Conservation (phyloP, 2,113 vertebrate species). For the Donacobius atricapilla region DNA sequence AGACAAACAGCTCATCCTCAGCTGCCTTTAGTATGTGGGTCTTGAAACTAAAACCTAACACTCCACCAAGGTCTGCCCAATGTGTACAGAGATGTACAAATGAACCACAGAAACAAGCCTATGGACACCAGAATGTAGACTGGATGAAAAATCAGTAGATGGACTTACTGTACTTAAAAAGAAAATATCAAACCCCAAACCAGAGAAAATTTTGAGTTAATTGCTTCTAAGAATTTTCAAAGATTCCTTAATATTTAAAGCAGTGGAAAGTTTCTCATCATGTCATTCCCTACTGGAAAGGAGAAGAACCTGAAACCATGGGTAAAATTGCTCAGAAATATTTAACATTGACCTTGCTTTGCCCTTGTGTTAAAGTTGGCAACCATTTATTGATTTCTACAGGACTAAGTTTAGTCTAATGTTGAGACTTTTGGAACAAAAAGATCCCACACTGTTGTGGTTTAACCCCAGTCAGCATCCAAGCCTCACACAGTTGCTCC, state of each 20-base stretch:
- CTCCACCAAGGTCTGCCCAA: not conserved
- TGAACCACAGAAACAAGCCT: not conserved
- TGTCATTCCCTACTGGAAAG: not conserved
- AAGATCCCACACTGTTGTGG: not conserved
- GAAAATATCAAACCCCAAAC: not conserved
- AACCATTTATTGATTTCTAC: not conserved
- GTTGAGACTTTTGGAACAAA: not conserved
- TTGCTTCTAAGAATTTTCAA: not conserved
- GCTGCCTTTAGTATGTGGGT: not conserved
- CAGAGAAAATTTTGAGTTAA: not conserved
- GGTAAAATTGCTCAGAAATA: not conserved
- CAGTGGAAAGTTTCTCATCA: conserved; percentile 22
- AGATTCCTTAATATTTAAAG: conserved; percentile 34
- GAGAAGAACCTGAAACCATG: not conserved
- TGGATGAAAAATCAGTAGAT: not conserved
- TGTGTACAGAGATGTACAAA: fast-evolving
- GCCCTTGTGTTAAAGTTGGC: not conserved
- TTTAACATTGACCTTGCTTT: not conserved
- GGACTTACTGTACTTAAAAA: not conserved
- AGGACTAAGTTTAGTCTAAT: not conserved
- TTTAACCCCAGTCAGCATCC: not conserved
- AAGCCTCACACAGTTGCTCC: not conserved
- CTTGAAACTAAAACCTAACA: not conserved
- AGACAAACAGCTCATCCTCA: not conserved
- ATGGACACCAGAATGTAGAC: not conserved